Conservation (phyloP, 2,888 invertebrate genomes). For the Deilephila porcellus region DNA sequence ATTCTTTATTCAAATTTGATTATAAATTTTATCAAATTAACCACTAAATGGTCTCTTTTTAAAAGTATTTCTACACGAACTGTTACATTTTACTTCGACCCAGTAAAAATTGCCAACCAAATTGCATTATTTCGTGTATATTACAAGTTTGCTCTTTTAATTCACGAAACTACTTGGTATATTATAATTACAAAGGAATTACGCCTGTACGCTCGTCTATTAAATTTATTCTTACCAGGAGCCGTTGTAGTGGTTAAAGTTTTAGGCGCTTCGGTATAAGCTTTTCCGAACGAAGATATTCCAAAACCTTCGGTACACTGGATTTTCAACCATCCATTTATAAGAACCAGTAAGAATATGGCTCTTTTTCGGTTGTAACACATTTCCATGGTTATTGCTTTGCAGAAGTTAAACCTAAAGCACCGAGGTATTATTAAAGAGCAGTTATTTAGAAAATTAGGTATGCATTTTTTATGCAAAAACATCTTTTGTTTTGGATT, state of each 20-base stretch:
- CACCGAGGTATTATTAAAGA: not conserved
- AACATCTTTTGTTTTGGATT: no score
- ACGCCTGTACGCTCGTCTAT: not conserved
- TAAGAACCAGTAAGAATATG: conserved; percentile 50
- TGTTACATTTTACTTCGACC: no score
- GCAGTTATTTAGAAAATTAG: not conserved
- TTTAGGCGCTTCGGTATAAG: conserved; percentile 74
- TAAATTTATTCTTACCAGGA: conserved; percentile 67
- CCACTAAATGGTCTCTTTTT: no score
- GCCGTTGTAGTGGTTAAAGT: conserved; percentile 68
- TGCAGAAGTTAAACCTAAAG: not conserved
- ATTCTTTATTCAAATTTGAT: no score
- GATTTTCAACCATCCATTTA: conserved; percentile 55
- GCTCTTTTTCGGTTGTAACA: conserved; percentile 43
- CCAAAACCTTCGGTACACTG: conserved; percentile 64
- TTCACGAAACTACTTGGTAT: no score
- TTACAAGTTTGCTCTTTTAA: no score
- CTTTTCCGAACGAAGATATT: conserved; percentile 76
- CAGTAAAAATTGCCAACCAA: no score
- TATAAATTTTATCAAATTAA: no score
- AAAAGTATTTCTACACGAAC: no score
- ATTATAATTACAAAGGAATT: not conserved
- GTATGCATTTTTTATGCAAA: no score
- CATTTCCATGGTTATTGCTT: conserved; percentile 36
- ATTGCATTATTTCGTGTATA: no score